Evolutionary conservation across 2,888 invertebrate genomes (phyloP).

Genomic region (Microchrysa polita): DNA sequence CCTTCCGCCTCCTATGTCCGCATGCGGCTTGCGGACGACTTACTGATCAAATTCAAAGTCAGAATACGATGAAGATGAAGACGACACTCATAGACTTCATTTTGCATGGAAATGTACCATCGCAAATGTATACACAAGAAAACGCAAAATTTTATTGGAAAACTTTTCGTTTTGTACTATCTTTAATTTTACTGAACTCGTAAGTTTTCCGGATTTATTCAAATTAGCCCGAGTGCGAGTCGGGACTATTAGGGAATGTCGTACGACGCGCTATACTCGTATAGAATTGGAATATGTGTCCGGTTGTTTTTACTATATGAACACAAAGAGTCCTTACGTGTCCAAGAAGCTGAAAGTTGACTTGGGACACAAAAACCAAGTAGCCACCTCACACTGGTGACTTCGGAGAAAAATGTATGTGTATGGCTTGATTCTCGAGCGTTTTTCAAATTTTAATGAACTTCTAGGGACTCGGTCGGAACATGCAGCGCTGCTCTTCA

Average conservation of each 20-base stretch:
- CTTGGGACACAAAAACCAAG: no score
- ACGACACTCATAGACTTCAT: slow-evolving; percentile 14
- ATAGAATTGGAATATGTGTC: neutral
- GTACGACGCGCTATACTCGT: neutral
- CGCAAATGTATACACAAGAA: slow-evolving; percentile 26
- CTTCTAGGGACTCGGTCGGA: slow-evolving; percentile 15
- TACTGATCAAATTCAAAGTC: neutral
- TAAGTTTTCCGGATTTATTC: slow-evolving; percentile 20
- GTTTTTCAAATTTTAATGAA: slow-evolving; percentile 41
- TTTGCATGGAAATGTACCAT: slow-evolving; percentile 17
- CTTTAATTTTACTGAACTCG: slow-evolving; percentile 29
- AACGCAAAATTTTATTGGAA: slow-evolving; percentile 27
- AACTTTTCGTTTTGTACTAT: slow-evolving; percentile 20
- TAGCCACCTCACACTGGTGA: neutral
- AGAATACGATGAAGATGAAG: no score
- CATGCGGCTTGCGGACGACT: neutral
- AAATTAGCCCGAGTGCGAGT: slow-evolving; percentile 14
- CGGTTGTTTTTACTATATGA: neutral
- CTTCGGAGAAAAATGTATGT: neutral
- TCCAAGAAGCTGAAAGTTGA: neutral
- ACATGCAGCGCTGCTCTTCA: slow-evolving; percentile 2
- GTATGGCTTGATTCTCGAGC: neutral
- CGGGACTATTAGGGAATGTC: slow-evolving; percentile 16
- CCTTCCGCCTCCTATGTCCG: no score
- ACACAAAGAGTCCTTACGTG: slow-evolving; percentile 7